A percentile compares a stretch with the other conserved stretches of the same genome.
These are phyloP conservation scores for Elaphurus davidianus DNA, from an alignment of 2,113 vertebrate genomes.

Conservation along the genomic window DNA sequence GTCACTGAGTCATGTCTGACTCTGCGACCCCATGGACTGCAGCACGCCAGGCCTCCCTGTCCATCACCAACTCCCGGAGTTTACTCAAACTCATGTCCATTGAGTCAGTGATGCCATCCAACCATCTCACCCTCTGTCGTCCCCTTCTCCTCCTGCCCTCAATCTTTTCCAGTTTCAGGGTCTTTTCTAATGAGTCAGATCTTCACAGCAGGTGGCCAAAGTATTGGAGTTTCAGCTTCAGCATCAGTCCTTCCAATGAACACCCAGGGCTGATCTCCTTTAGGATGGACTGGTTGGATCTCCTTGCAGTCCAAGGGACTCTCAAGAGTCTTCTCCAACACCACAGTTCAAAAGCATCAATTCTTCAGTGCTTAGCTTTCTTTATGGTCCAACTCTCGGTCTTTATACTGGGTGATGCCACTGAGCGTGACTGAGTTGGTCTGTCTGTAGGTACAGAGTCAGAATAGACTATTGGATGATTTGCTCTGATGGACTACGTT, in stretches of 20 bases:
- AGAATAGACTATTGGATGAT: not conserved
- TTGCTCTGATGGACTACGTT: not conserved
- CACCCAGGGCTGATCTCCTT: accelerated
- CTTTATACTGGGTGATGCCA: not conserved
- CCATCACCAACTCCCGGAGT: not conserved
- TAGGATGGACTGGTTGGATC: not conserved
- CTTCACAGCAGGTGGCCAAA: accelerated
- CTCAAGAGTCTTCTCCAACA: not conserved
- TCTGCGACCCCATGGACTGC: accelerated
- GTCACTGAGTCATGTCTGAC: not conserved
- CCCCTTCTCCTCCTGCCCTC: not conserved
- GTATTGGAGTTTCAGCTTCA: not conserved
- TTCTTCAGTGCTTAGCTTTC: not conserved
- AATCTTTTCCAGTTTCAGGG: not conserved
- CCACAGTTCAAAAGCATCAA: not conserved
- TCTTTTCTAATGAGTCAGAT: not conserved
- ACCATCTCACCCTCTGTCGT: not conserved
- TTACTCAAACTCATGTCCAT: not conserved
- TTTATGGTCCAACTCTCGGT: accelerated
- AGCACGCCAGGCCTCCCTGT: not conserved
- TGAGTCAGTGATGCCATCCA: not conserved
- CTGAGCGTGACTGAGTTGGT: not conserved
- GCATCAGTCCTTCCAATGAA: not conserved
- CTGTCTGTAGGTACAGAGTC: not conserved
- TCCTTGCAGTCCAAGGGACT: not conserved